Conservation (phyloP, 2,888 invertebrate species). For the Cryptus armator region DNA sequence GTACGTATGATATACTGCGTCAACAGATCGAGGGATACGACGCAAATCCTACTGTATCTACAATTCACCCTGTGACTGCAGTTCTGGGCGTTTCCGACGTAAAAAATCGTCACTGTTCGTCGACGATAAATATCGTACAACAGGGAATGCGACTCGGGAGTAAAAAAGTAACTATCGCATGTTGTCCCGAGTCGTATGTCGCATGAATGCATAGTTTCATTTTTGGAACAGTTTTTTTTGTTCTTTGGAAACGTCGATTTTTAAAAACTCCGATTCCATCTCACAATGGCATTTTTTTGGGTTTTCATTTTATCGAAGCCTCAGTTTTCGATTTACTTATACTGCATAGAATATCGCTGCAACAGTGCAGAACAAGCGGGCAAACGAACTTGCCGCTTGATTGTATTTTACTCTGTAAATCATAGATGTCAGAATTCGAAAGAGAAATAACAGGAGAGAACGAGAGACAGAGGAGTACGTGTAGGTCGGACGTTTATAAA, state of each 20-base stretch:
- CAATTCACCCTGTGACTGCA: conserved; percentile 39
- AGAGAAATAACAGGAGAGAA: too few relatives aligned
- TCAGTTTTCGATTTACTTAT: too few relatives aligned
- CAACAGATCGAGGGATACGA: conserved; percentile 31
- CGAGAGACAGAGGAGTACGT: conserved; percentile 3
- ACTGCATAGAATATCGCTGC: too few relatives aligned
- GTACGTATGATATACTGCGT: conserved; percentile 17
- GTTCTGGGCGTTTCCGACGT: conserved; percentile 58
- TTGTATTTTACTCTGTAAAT: too few relatives aligned
- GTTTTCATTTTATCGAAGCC: background rate
- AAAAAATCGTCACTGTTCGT: background rate
- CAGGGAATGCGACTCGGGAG: conserved; percentile 24
- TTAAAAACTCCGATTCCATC: background rate
- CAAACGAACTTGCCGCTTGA: too few relatives aligned
- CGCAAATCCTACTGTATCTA: conserved; percentile 49
- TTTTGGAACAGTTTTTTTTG: background rate
- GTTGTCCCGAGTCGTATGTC: conserved; percentile 34
- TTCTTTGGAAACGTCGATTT: background rate
- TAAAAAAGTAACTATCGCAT: conserved; percentile 28
- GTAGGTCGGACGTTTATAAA: conserved; percentile 48
- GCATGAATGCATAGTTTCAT: conserved; percentile 7
- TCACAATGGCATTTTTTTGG: background rate
- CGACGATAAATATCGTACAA: conserved; percentile 57
- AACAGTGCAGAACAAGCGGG: background rate
- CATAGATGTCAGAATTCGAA: too few relatives aligned